Percentiles rank a stretch among this genome's conserved stretches.
These are phyloP conservation scores for Tetrax tetrax DNA, from an alignment of 2,113 vertebrate genomes.

Conservation along the genomic window DNA sequence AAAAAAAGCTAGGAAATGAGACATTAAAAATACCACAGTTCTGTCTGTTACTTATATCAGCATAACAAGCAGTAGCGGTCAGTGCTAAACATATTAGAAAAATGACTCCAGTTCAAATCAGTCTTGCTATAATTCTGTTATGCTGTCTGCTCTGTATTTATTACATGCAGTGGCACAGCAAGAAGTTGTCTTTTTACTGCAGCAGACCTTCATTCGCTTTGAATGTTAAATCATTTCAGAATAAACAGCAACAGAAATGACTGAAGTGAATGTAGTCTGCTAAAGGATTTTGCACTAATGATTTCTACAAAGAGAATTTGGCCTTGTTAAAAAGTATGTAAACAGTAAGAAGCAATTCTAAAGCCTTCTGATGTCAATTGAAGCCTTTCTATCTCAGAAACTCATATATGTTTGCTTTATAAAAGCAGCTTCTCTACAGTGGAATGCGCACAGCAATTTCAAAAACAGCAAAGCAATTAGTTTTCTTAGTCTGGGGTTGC, in stretches of 20 bases:
- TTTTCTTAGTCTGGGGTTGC: not conserved
- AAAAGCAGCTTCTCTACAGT: slow-evolving; percentile 48
- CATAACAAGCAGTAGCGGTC: not conserved
- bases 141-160: not conserved
- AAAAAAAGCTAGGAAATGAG: not conserved
- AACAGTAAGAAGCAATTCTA: slow-evolving; percentile 58
- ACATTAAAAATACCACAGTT: not conserved
- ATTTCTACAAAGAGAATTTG: slow-evolving; percentile 49
- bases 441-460: slow-evolving; percentile 53
- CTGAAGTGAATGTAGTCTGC: not conserved
- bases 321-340: slow-evolving; percentile 54
- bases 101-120: not conserved
- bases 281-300: slow-evolving; percentile 46
- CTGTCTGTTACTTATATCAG: not conserved
- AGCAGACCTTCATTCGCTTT: slow-evolving; percentile 34
- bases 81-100: not conserved
- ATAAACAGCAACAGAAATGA: slow-evolving; percentile 28
- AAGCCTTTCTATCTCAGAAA: slow-evolving; percentile 52
- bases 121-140: not conserved
- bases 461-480: slow-evolving; percentile 50
- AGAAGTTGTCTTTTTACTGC: slow-evolving; percentile 7
- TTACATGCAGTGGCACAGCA: not conserved
- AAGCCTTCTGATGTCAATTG: slow-evolving; percentile 47
- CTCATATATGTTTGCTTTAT: slow-evolving; percentile 47
- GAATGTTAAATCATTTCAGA: slow-evolving; percentile 47